Evolutionary conservation across 2,797 vertebrate genomes (phyloP), one percentile per base, ranked within the genome.

Genomic region (Acipenser transmontanus): DNA sequence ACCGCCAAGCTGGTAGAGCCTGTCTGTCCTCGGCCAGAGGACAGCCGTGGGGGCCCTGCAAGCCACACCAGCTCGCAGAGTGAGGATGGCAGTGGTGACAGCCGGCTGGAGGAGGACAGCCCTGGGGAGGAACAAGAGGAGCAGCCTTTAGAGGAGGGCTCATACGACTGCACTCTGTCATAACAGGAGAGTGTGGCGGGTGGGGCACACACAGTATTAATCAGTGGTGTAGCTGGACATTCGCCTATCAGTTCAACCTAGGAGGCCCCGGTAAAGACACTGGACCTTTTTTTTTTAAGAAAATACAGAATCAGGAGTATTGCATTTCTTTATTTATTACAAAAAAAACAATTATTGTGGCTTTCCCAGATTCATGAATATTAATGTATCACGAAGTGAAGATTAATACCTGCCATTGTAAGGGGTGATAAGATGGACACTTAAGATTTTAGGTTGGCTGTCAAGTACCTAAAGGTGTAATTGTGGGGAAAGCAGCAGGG

Each of bases 81-180:
- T 4, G 88, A 95, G 0, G 71, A 80, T 6, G 1, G 85, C 73
- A 69, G 80, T 80, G 10, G 82, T 78, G 60, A 0, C 74, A 71
- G 66, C 70, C 80, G 86, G 0, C 86, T 82, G 7, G 85, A 90
- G 50, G 96, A 95, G 67, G 89, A 90, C 72, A 75, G 82, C 60
- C 70, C 84, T 6, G 81, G 84, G 7, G 80, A 86, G 47, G 87
- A 93, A 68, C 85, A 82, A 1, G 92, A 95, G 63, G 91, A 94
- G 70, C 84, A 80, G 71, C 78, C 75, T 1, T 86, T 90, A 12
- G 94, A 94, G 47, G 95, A 98, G 71, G 92, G 93, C 14, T 78
- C 87, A 67, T 99, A 97, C 0, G 95, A 99, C 85, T 99, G 97
- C 80, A 85, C 85, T 61, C 82, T 99, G 77, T 98, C 95, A 70